A percentile compares a stretch with the other conserved stretches of the same genome.
These are phyloP conservation scores for Nothura maculosa DNA, from an alignment of 2,797 vertebrate genomes.

Conservation along the genomic window DNA sequence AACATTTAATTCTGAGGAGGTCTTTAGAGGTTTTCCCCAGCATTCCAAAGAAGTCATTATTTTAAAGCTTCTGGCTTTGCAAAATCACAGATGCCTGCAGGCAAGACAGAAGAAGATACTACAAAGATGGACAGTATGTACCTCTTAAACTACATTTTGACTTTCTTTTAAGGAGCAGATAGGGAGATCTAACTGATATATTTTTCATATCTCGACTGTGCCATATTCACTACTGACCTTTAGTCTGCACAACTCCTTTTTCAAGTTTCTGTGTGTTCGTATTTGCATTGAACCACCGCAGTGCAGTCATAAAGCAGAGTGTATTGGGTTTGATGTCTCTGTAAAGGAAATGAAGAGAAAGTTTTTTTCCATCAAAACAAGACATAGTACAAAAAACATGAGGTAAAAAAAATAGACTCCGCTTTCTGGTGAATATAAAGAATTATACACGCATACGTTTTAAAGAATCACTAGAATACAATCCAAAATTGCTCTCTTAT, in stretches of 20 bases:
- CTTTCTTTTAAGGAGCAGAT: background rate
- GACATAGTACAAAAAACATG: background rate
- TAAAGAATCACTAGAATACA: background rate
- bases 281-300: background rate
- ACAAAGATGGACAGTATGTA: background rate
- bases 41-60: conserved; percentile 1
- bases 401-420: background rate
- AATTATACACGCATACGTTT: background rate
- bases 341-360: background rate
- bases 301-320: background rate
- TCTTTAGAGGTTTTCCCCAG: background rate
- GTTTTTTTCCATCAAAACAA: background rate
- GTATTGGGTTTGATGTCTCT: background rate
- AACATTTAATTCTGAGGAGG: background rate
- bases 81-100: background rate
- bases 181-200: background rate
- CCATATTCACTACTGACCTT: background rate
- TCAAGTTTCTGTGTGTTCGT: background rate
- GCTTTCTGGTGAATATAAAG: background rate
- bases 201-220: background rate
- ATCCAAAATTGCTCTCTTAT: background rate
- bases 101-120: background rate
- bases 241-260: background rate
- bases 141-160: background rate
- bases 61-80: background rate